These are phyloP conservation scores for Probosciger aterrimus DNA, from an alignment of 2,113 vertebrate species.

Conservation along the genomic window DNA sequence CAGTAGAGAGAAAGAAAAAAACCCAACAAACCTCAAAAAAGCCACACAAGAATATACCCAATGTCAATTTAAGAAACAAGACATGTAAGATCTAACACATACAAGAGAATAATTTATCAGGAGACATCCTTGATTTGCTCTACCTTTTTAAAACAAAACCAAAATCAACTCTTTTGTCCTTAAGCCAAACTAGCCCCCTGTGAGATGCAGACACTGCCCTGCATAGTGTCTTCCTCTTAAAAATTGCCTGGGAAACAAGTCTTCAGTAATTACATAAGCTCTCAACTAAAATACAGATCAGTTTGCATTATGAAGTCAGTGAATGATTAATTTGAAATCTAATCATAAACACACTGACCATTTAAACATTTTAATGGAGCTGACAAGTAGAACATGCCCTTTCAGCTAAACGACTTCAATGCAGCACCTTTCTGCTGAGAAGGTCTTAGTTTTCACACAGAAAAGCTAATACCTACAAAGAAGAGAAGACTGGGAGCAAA, in stretches of 20 bases:
- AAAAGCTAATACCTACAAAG: not conserved
- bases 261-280: not conserved
- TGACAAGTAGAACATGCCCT: not conserved
- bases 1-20: not conserved
- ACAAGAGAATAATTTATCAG: not conserved
- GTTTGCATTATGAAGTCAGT: not conserved
- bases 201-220: not conserved
- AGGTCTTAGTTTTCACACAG: not conserved
- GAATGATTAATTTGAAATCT: conserved; percentile 28
- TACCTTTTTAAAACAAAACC: not conserved
- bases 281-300: not conserved
- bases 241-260: not conserved
- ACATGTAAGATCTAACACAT: not conserved
- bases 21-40: not conserved
- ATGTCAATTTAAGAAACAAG: not conserved
- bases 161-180: not conserved
- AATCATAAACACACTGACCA: conserved; percentile 14
- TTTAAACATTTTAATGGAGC: not conserved
- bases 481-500: not conserved
- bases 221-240: not conserved
- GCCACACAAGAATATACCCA: not conserved
- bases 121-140: not conserved
- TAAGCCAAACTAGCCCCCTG: not conserved
- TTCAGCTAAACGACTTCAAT: not conserved
- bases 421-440: not conserved